Evolutionary conservation across 2,888 invertebrate species (phyloP).

Genomic region (Argynnis bischoffii): DNA sequence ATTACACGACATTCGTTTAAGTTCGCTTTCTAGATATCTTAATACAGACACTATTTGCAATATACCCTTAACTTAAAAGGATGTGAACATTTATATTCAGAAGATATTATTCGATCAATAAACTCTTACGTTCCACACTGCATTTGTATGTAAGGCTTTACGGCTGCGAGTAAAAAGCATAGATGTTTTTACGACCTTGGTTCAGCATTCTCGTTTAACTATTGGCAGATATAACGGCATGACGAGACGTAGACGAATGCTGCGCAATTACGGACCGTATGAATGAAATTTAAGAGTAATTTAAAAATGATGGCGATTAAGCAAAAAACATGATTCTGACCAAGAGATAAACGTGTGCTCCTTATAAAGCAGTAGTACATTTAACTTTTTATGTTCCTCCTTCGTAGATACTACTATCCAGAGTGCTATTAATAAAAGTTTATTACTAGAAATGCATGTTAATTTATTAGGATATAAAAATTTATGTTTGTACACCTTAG

Average conservation of each 20-base stretch:
- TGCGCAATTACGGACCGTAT: constrained; percentile 17
- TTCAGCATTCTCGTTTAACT: constrained; percentile 34
- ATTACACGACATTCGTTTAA: neutral
- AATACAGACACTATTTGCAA: neutral
- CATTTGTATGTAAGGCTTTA: constrained; percentile 29
- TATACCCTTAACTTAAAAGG: constrained; percentile 1
- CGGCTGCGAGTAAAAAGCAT: constrained; percentile 29
- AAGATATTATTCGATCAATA: constrained; percentile 19
- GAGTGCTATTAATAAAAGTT: constrained; percentile 28
- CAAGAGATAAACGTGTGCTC: constrained; percentile 25
- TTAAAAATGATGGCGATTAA: constrained; percentile 33
- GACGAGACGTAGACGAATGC: constrained; percentile 19
- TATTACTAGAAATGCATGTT: constrained; percentile 21
- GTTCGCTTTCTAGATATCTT: constrained; percentile 1
- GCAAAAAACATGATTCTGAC: constrained; percentile 24
- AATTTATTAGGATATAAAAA: constrained; percentile 5
- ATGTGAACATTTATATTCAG: constrained; percentile 6
- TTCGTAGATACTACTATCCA: constrained; percentile 18
- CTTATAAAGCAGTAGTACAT: constrained; percentile 17
- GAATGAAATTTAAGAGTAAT: constrained; percentile 17
- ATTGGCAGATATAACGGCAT: constrained; percentile 37
- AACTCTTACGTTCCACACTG: constrained; percentile 14
- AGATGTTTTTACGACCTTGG: constrained; percentile 36
- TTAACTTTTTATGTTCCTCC: constrained; percentile 24
- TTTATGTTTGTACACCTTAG: neutral